These are phyloP conservation scores for Helogale parvula DNA, from an alignment of 2,113 vertebrate species.

Conservation along the genomic window DNA sequence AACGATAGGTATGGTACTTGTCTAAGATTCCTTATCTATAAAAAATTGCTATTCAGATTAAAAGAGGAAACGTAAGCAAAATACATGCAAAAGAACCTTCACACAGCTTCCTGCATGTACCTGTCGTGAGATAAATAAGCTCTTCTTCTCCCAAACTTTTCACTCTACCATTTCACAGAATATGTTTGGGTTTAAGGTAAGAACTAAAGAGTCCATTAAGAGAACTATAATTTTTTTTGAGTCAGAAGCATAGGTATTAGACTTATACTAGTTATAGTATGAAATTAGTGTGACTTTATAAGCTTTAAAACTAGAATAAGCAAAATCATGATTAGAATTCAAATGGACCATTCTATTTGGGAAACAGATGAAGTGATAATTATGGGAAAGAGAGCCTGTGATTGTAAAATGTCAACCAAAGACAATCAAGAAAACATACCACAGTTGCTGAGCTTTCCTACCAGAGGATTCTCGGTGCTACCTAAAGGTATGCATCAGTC, in stretches of 20 bases:
- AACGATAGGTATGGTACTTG: not conserved
- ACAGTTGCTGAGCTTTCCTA: not conserved
- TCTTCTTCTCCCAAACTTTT: not conserved
- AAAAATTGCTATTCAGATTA: not conserved
- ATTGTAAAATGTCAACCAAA: slow-evolving; percentile 50
- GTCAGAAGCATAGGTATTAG: slow-evolving; percentile 3
- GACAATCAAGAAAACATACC: not conserved
- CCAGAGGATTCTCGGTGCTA: not conserved
- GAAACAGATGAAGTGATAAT: slow-evolving; percentile 38
- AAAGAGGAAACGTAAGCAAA: not conserved
- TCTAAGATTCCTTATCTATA: not conserved
- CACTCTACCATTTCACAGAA: not conserved
- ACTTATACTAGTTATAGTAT: not conserved
- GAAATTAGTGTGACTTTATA: not conserved
- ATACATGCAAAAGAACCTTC: not conserved
- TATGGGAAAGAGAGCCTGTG: not conserved
- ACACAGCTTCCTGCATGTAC: not conserved
- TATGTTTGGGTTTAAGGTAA: not conserved
- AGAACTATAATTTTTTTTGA: not conserved
- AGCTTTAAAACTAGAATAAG: slow-evolving; percentile 19
- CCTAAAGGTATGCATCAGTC: not conserved
- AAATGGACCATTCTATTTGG: slow-evolving; percentile 30
- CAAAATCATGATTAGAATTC: slow-evolving; percentile 54
- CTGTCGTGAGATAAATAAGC: not conserved
- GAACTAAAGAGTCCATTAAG: not conserved